Conservation (phyloP, 2,888 invertebrate species). For the Anoncus sp. region DNA sequence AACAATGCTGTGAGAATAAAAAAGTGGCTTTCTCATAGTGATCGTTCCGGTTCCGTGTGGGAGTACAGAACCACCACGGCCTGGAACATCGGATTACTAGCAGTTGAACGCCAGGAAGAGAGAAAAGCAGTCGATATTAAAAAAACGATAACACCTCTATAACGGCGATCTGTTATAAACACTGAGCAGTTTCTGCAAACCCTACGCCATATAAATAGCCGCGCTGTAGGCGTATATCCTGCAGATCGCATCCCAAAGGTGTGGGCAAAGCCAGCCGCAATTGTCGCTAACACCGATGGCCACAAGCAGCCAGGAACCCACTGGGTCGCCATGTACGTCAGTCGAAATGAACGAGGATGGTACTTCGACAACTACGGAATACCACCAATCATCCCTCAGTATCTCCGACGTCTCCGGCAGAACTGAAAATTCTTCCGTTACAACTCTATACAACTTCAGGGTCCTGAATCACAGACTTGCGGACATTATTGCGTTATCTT, state of each 20-base stretch:
- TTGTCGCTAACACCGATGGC: neutral
- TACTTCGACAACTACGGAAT: conserved; percentile 24
- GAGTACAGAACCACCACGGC: conserved; percentile 14
- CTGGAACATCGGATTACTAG: neutral
- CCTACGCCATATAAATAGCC: neutral
- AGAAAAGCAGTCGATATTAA: neutral
- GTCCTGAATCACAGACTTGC: conserved; percentile 16
- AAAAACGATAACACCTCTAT: neutral
- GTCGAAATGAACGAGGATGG: neutral
- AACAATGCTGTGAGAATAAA: conserved; percentile 1
- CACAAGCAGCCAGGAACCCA: conserved; percentile 1
- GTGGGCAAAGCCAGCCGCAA: neutral
- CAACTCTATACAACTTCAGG: conserved; percentile 25
- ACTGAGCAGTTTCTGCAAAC: neutral
- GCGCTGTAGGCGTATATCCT: no score
- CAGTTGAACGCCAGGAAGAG: neutral
- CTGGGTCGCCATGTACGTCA: no score
- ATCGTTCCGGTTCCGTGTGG: neutral
- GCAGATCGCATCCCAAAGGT: neutral
- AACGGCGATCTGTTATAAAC: neutral
- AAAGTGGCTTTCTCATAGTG: conserved; percentile 16
- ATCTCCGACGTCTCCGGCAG: conserved; percentile 17
- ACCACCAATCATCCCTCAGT: conserved; percentile 20
- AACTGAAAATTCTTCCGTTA: conserved; percentile 2
- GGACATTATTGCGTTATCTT: conserved; percentile 46